Evolutionary conservation across 2,888 invertebrate species (phyloP).

Genomic region (Alloscopus bannaensis): DNA sequence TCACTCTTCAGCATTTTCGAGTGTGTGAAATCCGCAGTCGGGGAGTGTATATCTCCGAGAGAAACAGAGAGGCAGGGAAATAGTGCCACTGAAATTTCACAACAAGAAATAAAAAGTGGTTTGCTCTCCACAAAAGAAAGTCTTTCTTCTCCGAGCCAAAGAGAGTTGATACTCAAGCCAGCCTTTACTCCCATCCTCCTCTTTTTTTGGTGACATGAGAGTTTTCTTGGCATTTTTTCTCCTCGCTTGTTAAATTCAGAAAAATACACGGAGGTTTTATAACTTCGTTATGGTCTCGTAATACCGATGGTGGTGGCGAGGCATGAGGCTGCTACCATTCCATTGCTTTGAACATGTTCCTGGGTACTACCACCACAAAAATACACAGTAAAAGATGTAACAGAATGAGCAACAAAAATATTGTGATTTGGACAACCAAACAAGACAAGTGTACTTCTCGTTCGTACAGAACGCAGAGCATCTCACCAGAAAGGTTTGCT

Average conservation of each 20-base stretch:
- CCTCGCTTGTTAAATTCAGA: slow-evolving; percentile 39
- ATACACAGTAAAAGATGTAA: too few relatives aligned
- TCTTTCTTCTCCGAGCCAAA: slow-evolving; percentile 4
- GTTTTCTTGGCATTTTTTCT: slow-evolving; percentile 36
- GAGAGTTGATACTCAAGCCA: not conserved
- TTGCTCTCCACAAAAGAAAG: not conserved
- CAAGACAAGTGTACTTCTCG: slow-evolving; percentile 16
- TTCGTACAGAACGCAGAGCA: too few relatives aligned
- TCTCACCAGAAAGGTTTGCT: too few relatives aligned
- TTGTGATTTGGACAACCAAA: slow-evolving; percentile 3
- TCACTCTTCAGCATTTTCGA: slow-evolving; percentile 40
- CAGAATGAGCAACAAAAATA: too few relatives aligned
- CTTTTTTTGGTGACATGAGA: slow-evolving; percentile 19
- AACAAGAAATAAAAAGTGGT: slow-evolving; percentile 44
- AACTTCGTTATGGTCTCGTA: slow-evolving; percentile 45
- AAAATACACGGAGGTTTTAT: slow-evolving; percentile 35
- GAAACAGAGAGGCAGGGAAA: slow-evolving; percentile 21
- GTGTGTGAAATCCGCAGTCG: not conserved
- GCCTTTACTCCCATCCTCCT: not conserved
- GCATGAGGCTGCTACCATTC: not conserved
- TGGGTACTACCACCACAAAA: not conserved
- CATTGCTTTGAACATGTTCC: slow-evolving; percentile 5
- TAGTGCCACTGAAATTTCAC: slow-evolving; percentile 52
- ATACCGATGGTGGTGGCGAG: slow-evolving; percentile 26
- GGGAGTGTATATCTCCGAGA: not conserved